phyloP scores from a whole-genome alignment of 2,797 vertebrate genomes.

The Gallinago nigripennis region DNA sequence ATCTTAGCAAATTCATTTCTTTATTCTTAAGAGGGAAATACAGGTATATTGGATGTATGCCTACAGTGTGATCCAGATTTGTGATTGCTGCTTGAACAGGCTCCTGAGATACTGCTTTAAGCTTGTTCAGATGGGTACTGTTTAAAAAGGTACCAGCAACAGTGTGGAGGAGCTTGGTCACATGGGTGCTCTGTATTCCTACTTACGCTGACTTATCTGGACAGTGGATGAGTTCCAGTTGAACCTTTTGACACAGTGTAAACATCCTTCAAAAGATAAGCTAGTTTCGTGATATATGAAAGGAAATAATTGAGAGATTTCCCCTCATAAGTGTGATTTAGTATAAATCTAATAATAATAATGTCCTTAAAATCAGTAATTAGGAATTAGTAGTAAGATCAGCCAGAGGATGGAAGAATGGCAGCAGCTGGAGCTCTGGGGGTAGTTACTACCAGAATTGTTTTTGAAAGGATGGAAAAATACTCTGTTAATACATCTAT shows the following conservation, averaged over 20 bases:
- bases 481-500: neutral
- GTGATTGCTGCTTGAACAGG: neutral
- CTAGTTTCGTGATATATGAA: neutral
- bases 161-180: neutral
- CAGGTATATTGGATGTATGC: neutral
- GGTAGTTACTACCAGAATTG: too few species aligned
- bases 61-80: neutral
- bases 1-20: neutral
- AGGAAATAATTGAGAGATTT: neutral
- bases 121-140: fast-evolving
- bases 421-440: too few species aligned
- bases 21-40: neutral
- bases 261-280: neutral
- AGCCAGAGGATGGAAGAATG: neutral
- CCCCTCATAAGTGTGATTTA: neutral
- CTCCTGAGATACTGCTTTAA: neutral
- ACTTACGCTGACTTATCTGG: neutral
- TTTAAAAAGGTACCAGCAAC: neutral
- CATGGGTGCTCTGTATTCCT: neutral
- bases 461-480: neutral
- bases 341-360: neutral
- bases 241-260: neutral
- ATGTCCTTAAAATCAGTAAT: neutral
- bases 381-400: neutral
- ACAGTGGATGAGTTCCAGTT: neutral